Base-by-base conservation (phyloP, 2,888 invertebrate genomes). In the Pachydiplax longipennis region DNA sequence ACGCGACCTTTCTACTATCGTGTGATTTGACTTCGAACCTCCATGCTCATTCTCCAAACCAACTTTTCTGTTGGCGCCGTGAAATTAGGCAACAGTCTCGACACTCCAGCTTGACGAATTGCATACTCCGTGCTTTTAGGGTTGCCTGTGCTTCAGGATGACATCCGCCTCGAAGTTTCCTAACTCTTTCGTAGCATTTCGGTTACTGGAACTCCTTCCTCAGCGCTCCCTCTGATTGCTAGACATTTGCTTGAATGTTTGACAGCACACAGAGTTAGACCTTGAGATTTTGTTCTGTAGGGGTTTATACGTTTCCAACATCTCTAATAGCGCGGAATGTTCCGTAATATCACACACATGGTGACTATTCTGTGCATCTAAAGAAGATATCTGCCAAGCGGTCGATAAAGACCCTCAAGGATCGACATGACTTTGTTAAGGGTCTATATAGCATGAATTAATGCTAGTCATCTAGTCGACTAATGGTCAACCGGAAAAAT, bases 51-150 rank as follows among this genome's bases (percentile, higher is more conserved):
- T 0, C 10, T 31, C 2, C 73, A 25, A 31, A 2, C 65, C n/a
- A 65, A 65, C 82, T 82, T 82, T 53, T 82, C 83, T 12, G 53
- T 6, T 22, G 53, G 12, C 83, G 83, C 83, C 83, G 83, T 83
- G 58, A 83, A 83, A 31, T 31, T 53, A 83, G 58, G 83, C 58
- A 40, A 58, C 83, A 31, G 12, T 58, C 58, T 48, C 35, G 58
- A 83, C 58, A 83, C 31, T 6, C 31, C 35, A 6, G 83, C 58
- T 35, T 22, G 31, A 58, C 58, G 58, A 83, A 83, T 53, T 83
- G 58, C 83, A 83, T 83, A 83, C 58, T 35, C 15, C 35, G 31
- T 58, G 13, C 31, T 31, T 83, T 22, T 58, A 15, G 31, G n/a
- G 44, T 18, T 58, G 58, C 58, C 48, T 31, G 6, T n/a, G 83